Evolutionary conservation across 2,888 invertebrate species (phyloP), one percentile per base, ranked within the genome.

Genomic region (Cactoblastis cactorum): DNA sequence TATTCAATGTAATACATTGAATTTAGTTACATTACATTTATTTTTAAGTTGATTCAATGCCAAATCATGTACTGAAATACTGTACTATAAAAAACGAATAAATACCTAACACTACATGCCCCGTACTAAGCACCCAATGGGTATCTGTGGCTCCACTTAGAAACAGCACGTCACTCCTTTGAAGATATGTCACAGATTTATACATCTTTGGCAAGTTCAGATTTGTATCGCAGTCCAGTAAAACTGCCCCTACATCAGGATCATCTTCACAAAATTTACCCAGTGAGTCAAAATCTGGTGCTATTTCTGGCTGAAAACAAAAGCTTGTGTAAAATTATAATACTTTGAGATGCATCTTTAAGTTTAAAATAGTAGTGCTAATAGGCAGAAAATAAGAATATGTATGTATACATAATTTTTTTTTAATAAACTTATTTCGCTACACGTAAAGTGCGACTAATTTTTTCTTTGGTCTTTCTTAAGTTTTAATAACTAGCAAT

Each of bases 181-280:
- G 66, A 17, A 92, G 67, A 57, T 91, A 91, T 0, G 83, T 74
- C 5, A 80, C 61, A 0, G 91, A 89, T 65, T 79, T 86, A 58
- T 90, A 84, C 37, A 92, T 48, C 66, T 91, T 91, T 0, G 86
- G 70, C 56, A 91, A 77, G 59, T 89, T 91, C 4, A 89, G 67
- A 59, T 80, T 83, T 39, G 85, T 72, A 58, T 91, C 91, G 38
- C 90, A 81, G 64, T 92, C 92, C 15, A 91, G 71, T 0, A 92
- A 80, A n/a, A 92, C 91, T 0, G 92, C 92, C 12, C 91, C 91
- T 0, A 92, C 78, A 18, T 86, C 83, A 1, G 71, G 69, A 51
- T 91, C 83, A 37, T 88, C 87, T 33, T 61, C 55, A 3, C 83
- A 52, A 52, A 73, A 87, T 48, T 80, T 54, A 0, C 66, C n/a